Evolutionary conservation across 2,888 invertebrate species (phyloP).

Genomic region (Elegia similella): DNA sequence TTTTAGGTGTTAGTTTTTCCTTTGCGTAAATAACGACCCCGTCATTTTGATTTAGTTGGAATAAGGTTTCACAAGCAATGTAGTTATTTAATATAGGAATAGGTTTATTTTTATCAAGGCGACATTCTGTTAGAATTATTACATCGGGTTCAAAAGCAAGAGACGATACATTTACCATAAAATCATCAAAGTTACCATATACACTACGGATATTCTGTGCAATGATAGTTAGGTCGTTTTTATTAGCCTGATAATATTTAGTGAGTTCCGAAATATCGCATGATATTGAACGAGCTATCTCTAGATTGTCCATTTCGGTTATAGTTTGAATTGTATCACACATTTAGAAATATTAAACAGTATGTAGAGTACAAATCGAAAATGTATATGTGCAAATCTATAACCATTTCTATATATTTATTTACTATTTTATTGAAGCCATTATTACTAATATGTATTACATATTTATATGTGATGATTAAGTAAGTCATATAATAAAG

Average conservation of each 20-base stretch:
- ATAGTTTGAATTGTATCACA: neutral
- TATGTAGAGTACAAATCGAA: too few species aligned
- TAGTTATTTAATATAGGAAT: too few species aligned
- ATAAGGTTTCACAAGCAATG: too few species aligned
- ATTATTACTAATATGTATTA: too few species aligned
- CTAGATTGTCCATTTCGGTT: neutral
- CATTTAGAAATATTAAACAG: neutral
- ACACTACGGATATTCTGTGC: neutral
- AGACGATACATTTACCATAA: neutral
- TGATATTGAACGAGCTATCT: neutral
- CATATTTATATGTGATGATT: too few species aligned
- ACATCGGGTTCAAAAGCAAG: neutral
- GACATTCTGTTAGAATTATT: neutral
- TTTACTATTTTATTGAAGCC: too few species aligned
- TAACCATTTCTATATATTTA: too few species aligned
- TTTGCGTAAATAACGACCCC: too few species aligned
- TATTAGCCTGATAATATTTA: neutral
- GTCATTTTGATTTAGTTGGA: too few species aligned
- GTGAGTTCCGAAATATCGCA: neutral
- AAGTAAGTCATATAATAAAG: too few species aligned
- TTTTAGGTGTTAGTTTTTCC: neutral
- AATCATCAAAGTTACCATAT: constrained; percentile 1
- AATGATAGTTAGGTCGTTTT: neutral
- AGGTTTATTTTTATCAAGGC: neutral
- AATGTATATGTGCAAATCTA: too few species aligned